Evolutionary conservation across 2,797 vertebrate genomes (phyloP), one percentile per base, ranked within the genome.

Genomic region (Onychomys arenicola): DNA sequence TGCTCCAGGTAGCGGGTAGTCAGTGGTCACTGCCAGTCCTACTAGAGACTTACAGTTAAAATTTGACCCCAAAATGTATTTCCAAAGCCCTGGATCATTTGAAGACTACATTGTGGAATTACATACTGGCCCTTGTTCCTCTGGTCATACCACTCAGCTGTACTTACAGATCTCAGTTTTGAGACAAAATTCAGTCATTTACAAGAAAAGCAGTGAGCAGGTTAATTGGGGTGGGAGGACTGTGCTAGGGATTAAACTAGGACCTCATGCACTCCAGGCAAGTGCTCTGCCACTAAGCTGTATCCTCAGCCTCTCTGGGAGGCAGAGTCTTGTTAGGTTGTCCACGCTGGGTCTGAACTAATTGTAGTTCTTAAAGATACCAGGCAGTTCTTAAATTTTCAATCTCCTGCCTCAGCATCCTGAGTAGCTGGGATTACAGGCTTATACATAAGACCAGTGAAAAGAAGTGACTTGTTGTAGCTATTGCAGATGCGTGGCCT

Each of bases 21-120:
- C 93, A 94, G 34, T 23, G 46, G 46, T 84, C 86, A 40, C 40
- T 97, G 90, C 88, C 75, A 93, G 65, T 63, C 37, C 59, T 89
- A 94, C 29, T 34, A 93, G 52, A 92, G 2, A 90, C 97, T 84
- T 97, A 89, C 75, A 95, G 65, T 77, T 87, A 81, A 85, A 92
- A 78, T 86, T 55, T 71, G 7, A 11, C 67, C 19, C 34, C 13
- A 55, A n/a, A 86, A 46, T 89, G 6, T 10, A 83, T 90, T 97
- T 94, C 52, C 61, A 57, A 65, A 89, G 73, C 69, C 37, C 61
- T 91, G 49, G 16, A 17, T 92, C 25, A 49, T 88, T 85, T 95
- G 69, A 90, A 83, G 40, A 76, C 59, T 87, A 0, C 55, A 32
- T 34, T 77, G 23, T 84, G 55, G 93, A 89, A n/a, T 83, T 96